A percentile compares a stretch with the other conserved stretches of the same genome.
Evolutionary conservation across 2,113 vertebrate species (phyloP).

Genomic region (Hemiprocne comata): DNA sequence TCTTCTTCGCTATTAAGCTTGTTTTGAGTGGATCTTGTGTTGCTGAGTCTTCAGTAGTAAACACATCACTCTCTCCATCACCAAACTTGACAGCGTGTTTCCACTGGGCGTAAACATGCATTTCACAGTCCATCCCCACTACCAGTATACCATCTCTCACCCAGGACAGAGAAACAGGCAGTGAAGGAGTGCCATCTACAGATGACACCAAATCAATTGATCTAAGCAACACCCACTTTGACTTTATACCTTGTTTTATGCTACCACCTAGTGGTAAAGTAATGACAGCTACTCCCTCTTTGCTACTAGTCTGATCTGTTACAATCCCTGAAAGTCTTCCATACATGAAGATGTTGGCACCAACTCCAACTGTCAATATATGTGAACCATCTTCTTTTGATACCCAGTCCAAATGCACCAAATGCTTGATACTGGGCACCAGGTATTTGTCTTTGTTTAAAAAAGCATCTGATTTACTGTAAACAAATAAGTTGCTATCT

Average conservation of each 20-base stretch:
- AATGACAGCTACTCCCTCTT: conserved; percentile 94
- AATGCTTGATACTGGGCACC: conserved; percentile 94
- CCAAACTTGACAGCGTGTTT: conserved; percentile 87
- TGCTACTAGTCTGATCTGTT: conserved; percentile 89
- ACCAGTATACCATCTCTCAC: conserved; percentile 97
- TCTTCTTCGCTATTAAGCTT: conserved; percentile 79
- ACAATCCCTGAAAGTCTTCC: conserved; percentile 95
- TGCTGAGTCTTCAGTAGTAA: conserved; percentile 74
- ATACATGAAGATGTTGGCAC: conserved; percentile 97
- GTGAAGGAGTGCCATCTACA: conserved; percentile 93
- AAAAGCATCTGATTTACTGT: conserved; percentile 92
- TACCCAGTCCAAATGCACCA: conserved; percentile 97
- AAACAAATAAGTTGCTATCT: conserved; percentile 97
- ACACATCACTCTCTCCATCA: conserved; percentile 79
- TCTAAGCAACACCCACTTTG: conserved; percentile 93
- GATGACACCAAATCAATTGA: conserved; percentile 93
- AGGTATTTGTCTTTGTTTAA: conserved; percentile 84
- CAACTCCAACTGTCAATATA: conserved; percentile 95
- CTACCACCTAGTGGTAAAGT: conserved; percentile 96
- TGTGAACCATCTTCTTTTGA: conserved; percentile 99
- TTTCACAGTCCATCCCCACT: conserved; percentile 99
- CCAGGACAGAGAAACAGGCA: conserved; percentile 97
- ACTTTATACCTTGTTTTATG: conserved; percentile 96
- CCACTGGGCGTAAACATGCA: conserved; percentile 99
- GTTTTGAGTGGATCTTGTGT: conserved; percentile 74